phyloP scores from a whole-genome alignment of 2,797 vertebrate species.

The Menidia menidia region DNA sequence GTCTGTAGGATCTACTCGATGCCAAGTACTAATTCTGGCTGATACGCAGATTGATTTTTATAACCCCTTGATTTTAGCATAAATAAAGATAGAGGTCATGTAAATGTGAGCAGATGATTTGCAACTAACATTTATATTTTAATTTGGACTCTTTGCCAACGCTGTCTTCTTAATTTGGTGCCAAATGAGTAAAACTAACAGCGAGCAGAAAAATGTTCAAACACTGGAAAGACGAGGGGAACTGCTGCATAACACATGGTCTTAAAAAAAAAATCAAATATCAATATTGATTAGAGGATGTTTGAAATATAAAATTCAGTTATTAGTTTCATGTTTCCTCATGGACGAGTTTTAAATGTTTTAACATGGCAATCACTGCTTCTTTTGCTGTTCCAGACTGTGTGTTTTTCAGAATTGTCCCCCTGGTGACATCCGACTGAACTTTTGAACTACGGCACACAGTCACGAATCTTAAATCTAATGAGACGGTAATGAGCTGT shows the following conservation, averaged over 20 bases:
- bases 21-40: neutral
- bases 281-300: too few relatives aligned
- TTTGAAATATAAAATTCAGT: too few relatives aligned
- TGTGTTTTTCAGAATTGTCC: neutral
- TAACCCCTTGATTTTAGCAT: neutral
- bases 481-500: slow-evolving; percentile 38
- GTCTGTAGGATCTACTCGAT: neutral
- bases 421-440: too few relatives aligned
- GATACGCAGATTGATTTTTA: neutral
- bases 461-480: slow-evolving; percentile 34
- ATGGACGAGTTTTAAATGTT: too few relatives aligned
- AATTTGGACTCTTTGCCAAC: too few relatives aligned
- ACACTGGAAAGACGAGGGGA: neutral
- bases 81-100: neutral
- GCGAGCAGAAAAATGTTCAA: neutral
- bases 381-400: neutral
- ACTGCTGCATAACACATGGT: neutral
- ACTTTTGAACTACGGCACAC: slow-evolving; percentile 53
- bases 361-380: too few relatives aligned
- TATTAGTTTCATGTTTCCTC: too few relatives aligned
- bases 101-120: too few relatives aligned
- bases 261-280: too few relatives aligned
- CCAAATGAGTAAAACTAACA: neutral
- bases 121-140: too few relatives aligned
- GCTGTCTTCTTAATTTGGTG: too few relatives aligned